A percentile compares a stretch with the other conserved stretches of the same genome.
Evolutionary conservation across 2,797 vertebrate genomes (phyloP).

Genomic region (Lerista edwardsae): DNA sequence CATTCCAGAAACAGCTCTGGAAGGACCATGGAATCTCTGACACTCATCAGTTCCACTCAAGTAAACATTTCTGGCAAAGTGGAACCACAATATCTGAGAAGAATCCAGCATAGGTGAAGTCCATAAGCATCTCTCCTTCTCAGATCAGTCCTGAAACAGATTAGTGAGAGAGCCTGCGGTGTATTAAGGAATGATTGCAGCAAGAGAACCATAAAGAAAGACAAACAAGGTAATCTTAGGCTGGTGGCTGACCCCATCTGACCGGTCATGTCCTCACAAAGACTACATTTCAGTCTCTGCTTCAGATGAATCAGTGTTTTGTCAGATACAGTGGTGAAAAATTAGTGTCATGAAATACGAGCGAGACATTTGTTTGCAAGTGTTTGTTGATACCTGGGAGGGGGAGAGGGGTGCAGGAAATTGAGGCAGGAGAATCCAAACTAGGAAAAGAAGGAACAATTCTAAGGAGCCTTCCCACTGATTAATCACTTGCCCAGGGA

Average conservation of each 20-base stretch:
- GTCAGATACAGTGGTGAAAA: conserved; percentile 28
- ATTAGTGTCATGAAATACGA: conserved; percentile 21
- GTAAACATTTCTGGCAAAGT: not conserved
- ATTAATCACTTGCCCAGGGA: conserved; percentile 17
- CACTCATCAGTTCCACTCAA: not conserved
- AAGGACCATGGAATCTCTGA: not conserved
- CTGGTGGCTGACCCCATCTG: conserved; percentile 6
- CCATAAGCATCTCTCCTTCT: not conserved
- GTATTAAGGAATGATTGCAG: not conserved
- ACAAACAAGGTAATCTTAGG: conserved; percentile 12
- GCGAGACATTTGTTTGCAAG: conserved; percentile 37
- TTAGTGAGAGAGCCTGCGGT: not conserved
- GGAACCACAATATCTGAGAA: not conserved
- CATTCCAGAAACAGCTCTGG: not conserved
- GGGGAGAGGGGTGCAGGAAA: not conserved
- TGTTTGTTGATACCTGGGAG: conserved; percentile 36
- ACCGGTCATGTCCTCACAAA: conserved; percentile 22
- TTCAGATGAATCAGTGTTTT: conserved; percentile 54
- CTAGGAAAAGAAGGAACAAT: conserved; percentile 1
- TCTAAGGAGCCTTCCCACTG: conserved; percentile 2
- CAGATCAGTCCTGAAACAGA: not conserved
- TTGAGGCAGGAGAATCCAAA: conserved; percentile 9
- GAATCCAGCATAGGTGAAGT: not conserved
- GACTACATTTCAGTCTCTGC: conserved; percentile 18
- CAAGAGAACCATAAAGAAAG: not conserved